Conservation (phyloP, 2,113 vertebrate genomes). For the Eonycteris spelaea region DNA sequence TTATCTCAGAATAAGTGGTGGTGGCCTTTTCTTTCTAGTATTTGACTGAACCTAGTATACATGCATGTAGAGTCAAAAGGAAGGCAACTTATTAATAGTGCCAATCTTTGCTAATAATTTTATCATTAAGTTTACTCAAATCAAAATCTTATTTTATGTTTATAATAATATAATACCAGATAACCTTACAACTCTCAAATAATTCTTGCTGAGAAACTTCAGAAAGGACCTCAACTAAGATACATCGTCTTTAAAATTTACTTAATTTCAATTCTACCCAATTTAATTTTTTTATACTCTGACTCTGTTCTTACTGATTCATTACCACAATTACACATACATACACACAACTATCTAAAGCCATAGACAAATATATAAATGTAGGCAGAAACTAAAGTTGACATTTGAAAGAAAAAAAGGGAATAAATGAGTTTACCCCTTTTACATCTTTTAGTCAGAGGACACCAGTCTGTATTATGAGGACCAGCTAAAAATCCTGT, state of each 20-base stretch:
- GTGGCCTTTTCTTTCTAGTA: background rate
- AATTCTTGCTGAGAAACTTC: background rate
- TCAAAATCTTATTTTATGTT: background rate
- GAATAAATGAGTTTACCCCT: background rate
- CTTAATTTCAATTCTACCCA: background rate
- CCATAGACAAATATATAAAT: background rate
- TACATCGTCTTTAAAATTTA: background rate
- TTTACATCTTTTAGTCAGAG: background rate
- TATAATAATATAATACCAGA: background rate
- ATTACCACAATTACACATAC: background rate
- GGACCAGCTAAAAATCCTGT: background rate
- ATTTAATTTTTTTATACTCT: background rate
- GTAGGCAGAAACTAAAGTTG: background rate
- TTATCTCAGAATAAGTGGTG: background rate
- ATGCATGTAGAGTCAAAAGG: background rate
- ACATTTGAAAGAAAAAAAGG: background rate
- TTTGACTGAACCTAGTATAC: background rate
- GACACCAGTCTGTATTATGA: background rate
- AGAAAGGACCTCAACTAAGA: background rate
- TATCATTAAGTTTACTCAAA: background rate
- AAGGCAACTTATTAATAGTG: background rate
- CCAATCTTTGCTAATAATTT: background rate
- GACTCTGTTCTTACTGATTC: background rate
- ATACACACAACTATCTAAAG: background rate
- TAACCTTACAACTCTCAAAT: background rate